These are phyloP conservation scores for Odontophorus gujanensis DNA, from an alignment of 2,113 vertebrate genomes.

Conservation along the genomic window DNA sequence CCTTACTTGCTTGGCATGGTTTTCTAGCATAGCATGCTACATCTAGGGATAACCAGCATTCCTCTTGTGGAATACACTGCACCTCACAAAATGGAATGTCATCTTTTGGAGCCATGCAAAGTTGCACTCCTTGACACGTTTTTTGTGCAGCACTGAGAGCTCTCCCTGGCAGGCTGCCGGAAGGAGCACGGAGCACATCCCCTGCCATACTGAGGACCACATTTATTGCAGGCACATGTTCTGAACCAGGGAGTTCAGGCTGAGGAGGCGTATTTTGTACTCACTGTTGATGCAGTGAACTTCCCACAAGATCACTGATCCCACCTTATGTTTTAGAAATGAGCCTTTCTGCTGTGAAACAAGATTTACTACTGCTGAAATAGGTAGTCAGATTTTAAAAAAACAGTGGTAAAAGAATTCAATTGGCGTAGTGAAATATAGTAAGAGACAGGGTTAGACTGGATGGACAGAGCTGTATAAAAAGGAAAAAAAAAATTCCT, in stretches of 20 bases:
- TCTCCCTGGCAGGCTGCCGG: not conserved
- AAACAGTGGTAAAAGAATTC: not conserved
- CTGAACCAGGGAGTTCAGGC: rapidly evolving
- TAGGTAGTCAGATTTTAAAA: not conserved
- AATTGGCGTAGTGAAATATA: not conserved
- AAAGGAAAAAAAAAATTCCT: too few species aligned
- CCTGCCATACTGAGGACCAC: rapidly evolving
- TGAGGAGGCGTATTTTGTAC: rapidly evolving
- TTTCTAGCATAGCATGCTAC: not conserved
- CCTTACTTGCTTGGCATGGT: rapidly evolving
- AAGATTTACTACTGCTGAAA: not conserved
- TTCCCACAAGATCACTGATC: not conserved
- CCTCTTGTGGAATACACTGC: not conserved
- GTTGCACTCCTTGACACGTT: not conserved
- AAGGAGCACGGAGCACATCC: not conserved
- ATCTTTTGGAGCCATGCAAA: not conserved
- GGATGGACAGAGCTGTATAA: too few species aligned
- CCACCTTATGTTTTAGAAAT: not conserved
- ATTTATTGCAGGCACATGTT: rapidly evolving
- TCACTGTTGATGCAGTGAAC: not conserved
- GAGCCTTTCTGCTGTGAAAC: not conserved
- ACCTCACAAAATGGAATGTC: not conserved
- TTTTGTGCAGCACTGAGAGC: not conserved
- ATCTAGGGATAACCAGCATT: not conserved
- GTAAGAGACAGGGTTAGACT: not conserved